A percentile compares a stretch with the other conserved stretches of the same genome.
Evolutionary conservation across 2,888 invertebrate genomes (phyloP).

Genomic region (Chromoteleia sp.): DNA sequence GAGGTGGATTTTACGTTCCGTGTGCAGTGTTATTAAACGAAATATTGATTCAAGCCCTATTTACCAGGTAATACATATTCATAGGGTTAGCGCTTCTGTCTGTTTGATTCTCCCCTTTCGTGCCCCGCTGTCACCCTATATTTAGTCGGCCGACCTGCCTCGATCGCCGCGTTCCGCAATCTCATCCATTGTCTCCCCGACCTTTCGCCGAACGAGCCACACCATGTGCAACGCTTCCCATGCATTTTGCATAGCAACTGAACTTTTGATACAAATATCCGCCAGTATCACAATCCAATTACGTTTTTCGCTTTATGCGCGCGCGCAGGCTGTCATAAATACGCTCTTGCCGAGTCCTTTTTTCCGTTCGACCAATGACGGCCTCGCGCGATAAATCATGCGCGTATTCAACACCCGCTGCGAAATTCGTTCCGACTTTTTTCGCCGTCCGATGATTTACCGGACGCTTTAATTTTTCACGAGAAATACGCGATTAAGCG

Average conservation of each 20-base stretch:
- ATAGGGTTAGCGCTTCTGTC: constrained; percentile 82
- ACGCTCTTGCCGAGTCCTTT: constrained; percentile 19
- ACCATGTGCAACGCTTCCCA: constrained; percentile 68
- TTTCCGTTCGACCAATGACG: constrained; percentile 31
- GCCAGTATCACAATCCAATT: constrained; percentile 67
- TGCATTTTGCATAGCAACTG: constrained; percentile 65
- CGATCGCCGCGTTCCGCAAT: constrained; percentile 65
- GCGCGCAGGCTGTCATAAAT: constrained; percentile 46
- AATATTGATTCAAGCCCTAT: constrained; percentile 85
- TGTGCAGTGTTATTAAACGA: constrained; percentile 83
- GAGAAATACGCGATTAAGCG: constrained; percentile 45
- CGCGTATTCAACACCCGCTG: constrained; percentile 43
- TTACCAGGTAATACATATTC: constrained; percentile 84
- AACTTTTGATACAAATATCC: constrained; percentile 68
- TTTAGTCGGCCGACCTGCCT: constrained; percentile 64
- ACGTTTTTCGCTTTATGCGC: constrained; percentile 21
- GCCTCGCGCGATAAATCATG: constrained; percentile 52
- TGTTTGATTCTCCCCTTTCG: constrained; percentile 77
- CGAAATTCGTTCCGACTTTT: constrained; percentile 54
- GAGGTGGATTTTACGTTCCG: constrained; percentile 73
- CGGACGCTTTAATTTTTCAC: constrained; percentile 56
- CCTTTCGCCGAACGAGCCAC: constrained; percentile 64
- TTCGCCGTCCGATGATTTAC: constrained; percentile 37
- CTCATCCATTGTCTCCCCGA: constrained; percentile 66
- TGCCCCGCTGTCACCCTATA: constrained; percentile 60